Evolutionary conservation across 2,797 vertebrate genomes (phyloP).

Genomic region (Myiotriccus ornatus): DNA sequence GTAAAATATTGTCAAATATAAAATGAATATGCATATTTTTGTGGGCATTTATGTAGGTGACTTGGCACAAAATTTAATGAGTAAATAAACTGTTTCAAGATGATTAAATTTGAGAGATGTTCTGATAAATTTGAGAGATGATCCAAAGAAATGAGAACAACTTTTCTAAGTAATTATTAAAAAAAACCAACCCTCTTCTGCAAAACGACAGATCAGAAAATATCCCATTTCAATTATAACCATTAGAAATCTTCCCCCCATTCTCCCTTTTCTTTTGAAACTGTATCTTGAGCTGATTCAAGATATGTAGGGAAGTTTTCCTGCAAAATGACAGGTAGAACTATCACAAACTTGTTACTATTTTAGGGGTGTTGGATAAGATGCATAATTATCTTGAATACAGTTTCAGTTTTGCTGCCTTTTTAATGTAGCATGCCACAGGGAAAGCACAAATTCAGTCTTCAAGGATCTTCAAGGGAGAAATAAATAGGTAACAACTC

Average conservation of each 20-base stretch:
- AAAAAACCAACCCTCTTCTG: not conserved
- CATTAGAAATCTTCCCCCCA: not conserved
- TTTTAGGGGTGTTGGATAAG: constrained; percentile 17
- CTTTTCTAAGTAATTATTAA: not conserved
- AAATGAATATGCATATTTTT: not conserved
- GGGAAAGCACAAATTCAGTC: not conserved
- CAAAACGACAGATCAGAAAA: not conserved
- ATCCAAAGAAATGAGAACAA: not conserved
- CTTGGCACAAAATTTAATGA: not conserved
- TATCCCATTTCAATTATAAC: not conserved
- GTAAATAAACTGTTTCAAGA: not conserved
- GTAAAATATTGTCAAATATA: not conserved
- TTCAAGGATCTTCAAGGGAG: not conserved
- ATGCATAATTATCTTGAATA: not conserved
- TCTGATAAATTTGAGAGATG: not conserved
- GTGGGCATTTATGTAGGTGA: not conserved
- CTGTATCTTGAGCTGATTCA: not conserved
- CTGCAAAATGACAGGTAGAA: constrained; percentile 1
- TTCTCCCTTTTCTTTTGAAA: not conserved
- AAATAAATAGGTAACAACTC: not conserved
- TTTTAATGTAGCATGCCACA: not conserved
- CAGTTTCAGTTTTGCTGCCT: constrained; percentile 14
- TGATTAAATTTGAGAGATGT: not conserved
- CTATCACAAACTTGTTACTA: not conserved
- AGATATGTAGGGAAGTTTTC: not conserved